These are phyloP conservation scores for Heliconius himera DNA, from an alignment of 1,140 invertebrate species.

Conservation along the genomic window DNA sequence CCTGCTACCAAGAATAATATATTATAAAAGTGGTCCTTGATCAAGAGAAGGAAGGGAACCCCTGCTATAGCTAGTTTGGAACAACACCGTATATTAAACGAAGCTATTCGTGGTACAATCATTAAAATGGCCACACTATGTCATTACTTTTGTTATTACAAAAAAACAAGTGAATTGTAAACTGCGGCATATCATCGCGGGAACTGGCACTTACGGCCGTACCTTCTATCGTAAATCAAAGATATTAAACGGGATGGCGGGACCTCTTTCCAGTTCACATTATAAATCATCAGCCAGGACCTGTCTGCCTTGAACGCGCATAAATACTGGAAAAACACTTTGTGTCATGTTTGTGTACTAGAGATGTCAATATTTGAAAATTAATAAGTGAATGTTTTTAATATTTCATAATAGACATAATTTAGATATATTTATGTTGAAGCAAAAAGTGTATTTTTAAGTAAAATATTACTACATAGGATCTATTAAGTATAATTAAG, in stretches of 20 bases:
- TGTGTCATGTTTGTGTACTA: conserved; percentile 9
- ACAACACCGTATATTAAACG: conserved; percentile 26
- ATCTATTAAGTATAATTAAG: too few species aligned
- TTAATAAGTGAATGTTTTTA: not conserved
- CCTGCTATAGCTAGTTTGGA: not conserved
- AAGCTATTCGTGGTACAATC: conserved; percentile 45
- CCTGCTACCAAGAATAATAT: too few species aligned
- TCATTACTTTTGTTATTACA: conserved; percentile 72
- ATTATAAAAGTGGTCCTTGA: too few species aligned
- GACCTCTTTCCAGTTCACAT: conserved; percentile 79
- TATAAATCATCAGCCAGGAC: conserved; percentile 76
- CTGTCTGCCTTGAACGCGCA: conserved; percentile 69
- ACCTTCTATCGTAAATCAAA: conserved; percentile 81
- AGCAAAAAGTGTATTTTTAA: too few species aligned
- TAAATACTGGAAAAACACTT: conserved; percentile 68
- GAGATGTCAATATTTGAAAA: not conserved
- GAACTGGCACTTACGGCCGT: conserved; percentile 74
- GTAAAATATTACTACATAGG: too few species aligned
- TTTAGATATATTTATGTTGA: too few species aligned
- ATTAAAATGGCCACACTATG: conserved; percentile 73
- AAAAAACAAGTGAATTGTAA: conserved; percentile 73
- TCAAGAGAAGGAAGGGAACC: too few species aligned
- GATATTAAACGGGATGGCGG: conserved; percentile 79
- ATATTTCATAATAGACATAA: not conserved
- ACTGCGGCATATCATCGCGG: conserved; percentile 74